A percentile compares a stretch with the other conserved stretches of the same genome.
phyloP scores from a whole-genome alignment of 64 coral and sea anemone species.

The Montipora cactus region DNA sequence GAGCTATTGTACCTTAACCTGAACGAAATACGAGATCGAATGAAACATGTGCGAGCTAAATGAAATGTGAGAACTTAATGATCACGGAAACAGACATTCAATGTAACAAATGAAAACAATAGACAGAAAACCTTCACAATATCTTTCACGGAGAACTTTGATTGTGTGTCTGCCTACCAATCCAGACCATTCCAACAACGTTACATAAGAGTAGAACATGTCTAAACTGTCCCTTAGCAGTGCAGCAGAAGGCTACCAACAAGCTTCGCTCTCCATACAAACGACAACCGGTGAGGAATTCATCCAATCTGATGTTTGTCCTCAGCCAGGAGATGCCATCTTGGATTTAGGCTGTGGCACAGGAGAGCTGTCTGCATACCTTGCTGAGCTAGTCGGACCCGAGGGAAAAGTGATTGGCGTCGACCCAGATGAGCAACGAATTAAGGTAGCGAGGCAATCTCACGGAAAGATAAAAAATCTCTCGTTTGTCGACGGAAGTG shows the following conservation, averaged over 20 bases:
- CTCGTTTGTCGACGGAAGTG: slow-evolving; percentile 23
- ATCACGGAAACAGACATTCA: too few relatives aligned
- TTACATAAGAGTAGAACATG: not conserved
- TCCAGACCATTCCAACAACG: too few relatives aligned
- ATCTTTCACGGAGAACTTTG: too few relatives aligned
- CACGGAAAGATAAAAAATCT: slow-evolving; percentile 5
- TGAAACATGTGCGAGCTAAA: too few relatives aligned
- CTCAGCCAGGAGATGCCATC: not conserved
- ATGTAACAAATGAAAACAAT: too few relatives aligned
- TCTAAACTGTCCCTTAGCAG: not conserved
- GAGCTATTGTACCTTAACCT: too few relatives aligned
- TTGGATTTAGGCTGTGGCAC: slow-evolving; percentile 42
- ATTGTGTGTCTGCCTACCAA: too few relatives aligned
- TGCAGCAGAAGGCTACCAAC: not conserved
- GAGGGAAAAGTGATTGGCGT: not conserved
- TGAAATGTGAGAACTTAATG: too few relatives aligned
- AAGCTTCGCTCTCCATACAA: not conserved
- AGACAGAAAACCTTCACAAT: too few relatives aligned
- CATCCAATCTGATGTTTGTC: slow-evolving; percentile 2
- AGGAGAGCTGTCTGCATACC: slow-evolving; percentile 3
- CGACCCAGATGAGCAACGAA: slow-evolving; percentile 25
- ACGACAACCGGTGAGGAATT: not conserved
- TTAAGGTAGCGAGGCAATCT: not conserved
- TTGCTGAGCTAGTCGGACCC: not conserved
- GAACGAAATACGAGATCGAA: too few relatives aligned